Percentiles rank a stretch among this genome's conserved stretches.
Conservation (phyloP, 2,113 vertebrate species). For the Tapirus terrestris region DNA sequence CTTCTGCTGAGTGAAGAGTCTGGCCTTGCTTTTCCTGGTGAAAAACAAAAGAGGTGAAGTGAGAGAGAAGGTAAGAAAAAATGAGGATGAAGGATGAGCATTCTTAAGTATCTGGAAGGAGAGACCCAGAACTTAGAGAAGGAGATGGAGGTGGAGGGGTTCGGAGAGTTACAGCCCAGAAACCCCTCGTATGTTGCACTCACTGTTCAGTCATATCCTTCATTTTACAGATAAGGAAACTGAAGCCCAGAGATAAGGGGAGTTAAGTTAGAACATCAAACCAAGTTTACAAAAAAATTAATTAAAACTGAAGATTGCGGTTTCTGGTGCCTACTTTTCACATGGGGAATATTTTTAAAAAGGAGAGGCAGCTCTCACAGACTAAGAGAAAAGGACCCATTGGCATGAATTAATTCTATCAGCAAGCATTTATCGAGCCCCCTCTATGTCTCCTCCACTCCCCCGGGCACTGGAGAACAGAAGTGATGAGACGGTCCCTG, state of each 20-base stretch:
- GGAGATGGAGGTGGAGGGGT: rapidly evolving
- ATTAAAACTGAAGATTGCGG: background rate
- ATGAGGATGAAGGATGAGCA: background rate
- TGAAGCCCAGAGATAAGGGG: background rate
- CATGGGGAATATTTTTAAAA: background rate
- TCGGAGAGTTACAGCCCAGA: rapidly evolving
- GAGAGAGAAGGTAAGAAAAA: background rate
- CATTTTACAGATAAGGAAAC: background rate
- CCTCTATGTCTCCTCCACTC: background rate
- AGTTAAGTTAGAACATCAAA: background rate
- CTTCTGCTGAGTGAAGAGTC: slow-evolving; percentile 60
- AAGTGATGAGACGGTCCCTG: background rate
- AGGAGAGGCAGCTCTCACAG: background rate
- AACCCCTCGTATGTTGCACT: rapidly evolving
- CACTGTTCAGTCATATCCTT: background rate
- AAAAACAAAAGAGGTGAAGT: background rate
- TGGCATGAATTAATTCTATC: background rate
- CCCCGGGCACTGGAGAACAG: background rate
- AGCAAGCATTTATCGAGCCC: background rate
- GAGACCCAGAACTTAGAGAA: background rate
- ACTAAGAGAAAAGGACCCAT: background rate
- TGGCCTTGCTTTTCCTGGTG: slow-evolving; percentile 8
- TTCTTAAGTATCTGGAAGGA: background rate
- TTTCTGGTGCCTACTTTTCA: background rate
- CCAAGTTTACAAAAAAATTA: background rate